Conservation (phyloP, 23 tunicate species). For the Trididemnum nubilum region DNA sequence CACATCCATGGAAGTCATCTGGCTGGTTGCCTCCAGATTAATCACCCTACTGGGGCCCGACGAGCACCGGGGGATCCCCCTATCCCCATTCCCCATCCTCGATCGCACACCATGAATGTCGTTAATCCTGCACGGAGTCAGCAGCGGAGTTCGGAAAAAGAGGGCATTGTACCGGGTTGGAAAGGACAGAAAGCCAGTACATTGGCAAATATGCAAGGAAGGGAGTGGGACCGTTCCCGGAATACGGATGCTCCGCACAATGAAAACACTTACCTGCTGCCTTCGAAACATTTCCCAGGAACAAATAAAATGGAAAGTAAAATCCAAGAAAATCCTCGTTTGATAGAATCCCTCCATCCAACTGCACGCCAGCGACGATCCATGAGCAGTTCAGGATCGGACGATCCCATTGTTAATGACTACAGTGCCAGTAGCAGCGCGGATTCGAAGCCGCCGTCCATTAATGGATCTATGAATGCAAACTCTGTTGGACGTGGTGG, state of each 20-base stretch:
- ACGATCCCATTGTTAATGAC: slow-evolving; percentile 83
- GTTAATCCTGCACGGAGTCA: not conserved
- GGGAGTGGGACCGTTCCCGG: not conserved
- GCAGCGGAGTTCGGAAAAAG: slow-evolving; percentile 9
- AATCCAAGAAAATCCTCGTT: not conserved
- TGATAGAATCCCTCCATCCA: not conserved
- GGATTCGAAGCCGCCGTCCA: slow-evolving; percentile 57
- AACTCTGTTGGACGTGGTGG: not conserved
- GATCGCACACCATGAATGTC: slow-evolving; percentile 51
- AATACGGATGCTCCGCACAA: not conserved
- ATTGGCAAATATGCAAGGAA: slow-evolving; percentile 17
- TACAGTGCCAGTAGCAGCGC: slow-evolving; percentile 83
- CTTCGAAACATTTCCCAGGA: not conserved
- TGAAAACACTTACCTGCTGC: not conserved
- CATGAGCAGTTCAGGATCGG: slow-evolving; percentile 74
- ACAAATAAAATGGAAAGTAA: not conserved
- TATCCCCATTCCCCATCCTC: slow-evolving; percentile 14
- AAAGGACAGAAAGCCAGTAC: slow-evolving; percentile 42
- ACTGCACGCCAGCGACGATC: slow-evolving; percentile 31
- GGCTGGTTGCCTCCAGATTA: slow-evolving; percentile 30
- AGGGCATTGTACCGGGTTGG: not conserved
- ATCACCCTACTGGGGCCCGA: slow-evolving; percentile 35
- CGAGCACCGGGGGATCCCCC: not conserved
- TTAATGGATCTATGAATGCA: slow-evolving; percentile 23
- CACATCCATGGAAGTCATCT: slow-evolving; percentile 30